Evolutionary conservation across 2,797 vertebrate species (phyloP).

Genomic region (Artibeus jamaicensis): DNA sequence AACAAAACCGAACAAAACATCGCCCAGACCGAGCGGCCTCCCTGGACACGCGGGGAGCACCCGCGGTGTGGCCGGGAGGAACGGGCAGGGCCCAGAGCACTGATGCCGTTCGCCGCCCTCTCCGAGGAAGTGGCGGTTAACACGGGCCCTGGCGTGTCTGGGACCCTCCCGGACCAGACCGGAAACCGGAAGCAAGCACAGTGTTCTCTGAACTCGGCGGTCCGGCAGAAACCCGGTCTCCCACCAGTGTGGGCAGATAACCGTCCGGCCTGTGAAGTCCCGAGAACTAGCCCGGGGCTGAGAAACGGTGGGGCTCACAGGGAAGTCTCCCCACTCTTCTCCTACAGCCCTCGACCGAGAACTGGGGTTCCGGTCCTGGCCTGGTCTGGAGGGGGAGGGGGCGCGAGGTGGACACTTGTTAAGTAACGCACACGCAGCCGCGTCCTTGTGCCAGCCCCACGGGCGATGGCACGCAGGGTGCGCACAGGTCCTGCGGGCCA

Average conservation of each 20-base stretch:
- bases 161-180: not conserved
- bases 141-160: too few species aligned
- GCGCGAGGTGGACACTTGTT: not conserved
- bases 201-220: not conserved
- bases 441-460: too few species aligned
- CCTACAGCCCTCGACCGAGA: not conserved
- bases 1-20: conserved; percentile 23
- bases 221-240: not conserved
- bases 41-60: accelerated
- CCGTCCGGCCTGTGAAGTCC: not conserved
- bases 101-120: not conserved
- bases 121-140: not conserved
- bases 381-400: not conserved
- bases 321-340: not conserved
- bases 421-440: accelerated
- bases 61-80: too few species aligned
- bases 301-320: not conserved
- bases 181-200: not conserved
- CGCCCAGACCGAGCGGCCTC: not conserved
- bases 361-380: not conserved
- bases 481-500: too few species aligned
- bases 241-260: not conserved
- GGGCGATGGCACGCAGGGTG: too few species aligned
- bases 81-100: not conserved
- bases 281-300: not conserved